Conservation (phyloP, 2,888 invertebrate species). For the Hypercompe scribonia region DNA sequence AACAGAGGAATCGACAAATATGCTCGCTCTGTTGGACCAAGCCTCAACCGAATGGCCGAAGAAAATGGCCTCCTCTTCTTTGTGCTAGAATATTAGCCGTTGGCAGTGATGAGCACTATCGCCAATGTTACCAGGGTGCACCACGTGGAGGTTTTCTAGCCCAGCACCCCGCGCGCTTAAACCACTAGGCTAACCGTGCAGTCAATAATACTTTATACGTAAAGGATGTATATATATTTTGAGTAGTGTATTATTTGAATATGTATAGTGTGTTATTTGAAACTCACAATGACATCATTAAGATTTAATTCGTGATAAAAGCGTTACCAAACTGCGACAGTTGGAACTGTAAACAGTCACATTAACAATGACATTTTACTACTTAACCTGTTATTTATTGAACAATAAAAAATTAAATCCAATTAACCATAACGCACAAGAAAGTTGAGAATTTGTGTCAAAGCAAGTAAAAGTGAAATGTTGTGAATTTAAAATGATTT, state of each 20-base stretch:
- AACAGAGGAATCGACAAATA: too few species aligned
- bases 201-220: not conserved
- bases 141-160: too few species aligned
- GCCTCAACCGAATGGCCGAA: too few species aligned
- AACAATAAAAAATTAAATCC: slow-evolving; percentile 4
- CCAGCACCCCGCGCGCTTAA: too few species aligned
- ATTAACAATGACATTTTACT: slow-evolving; percentile 7
- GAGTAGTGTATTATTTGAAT: not conserved
- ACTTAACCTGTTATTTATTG: slow-evolving; percentile 9
- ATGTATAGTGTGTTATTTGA: not conserved
- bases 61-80: too few species aligned
- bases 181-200: too few species aligned
- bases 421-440: slow-evolving; percentile 33
- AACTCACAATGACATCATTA: not conserved
- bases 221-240: too few species aligned
- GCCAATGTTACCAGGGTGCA: too few species aligned
- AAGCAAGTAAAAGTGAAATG: slow-evolving; percentile 51
- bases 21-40: too few species aligned
- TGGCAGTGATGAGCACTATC: too few species aligned
- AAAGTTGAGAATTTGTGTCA: slow-evolving; percentile 44
- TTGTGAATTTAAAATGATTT: slow-evolving; percentile 40
- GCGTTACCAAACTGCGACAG: not conserved
- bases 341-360: not conserved
- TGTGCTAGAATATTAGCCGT: too few species aligned
- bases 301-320: not conserved